Percentiles rank a stretch among this genome's conserved stretches.
These are phyloP conservation scores for Darevskia mixta DNA, from an alignment of 2,797 vertebrate species.

Conservation along the genomic window DNA sequence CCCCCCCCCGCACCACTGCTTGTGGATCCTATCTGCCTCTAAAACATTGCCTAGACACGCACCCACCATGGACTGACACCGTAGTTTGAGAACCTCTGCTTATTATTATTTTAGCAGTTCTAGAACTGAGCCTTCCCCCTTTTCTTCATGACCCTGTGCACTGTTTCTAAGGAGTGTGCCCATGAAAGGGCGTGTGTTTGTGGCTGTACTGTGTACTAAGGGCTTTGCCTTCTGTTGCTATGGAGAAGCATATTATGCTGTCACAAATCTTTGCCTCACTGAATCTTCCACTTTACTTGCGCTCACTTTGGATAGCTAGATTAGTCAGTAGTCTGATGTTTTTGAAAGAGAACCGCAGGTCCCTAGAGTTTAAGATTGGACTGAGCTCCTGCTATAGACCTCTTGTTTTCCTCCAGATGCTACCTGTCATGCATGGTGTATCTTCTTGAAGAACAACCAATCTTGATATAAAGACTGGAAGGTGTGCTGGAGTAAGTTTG, in stretches of 20 bases:
- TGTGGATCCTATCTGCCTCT: no score
- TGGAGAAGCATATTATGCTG: rapidly evolving
- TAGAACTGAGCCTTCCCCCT: background rate
- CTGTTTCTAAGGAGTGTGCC: background rate
- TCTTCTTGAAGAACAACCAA: background rate
- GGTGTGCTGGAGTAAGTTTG: background rate
- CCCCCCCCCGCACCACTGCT: no score
- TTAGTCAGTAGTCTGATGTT: background rate
- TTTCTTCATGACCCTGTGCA: background rate
- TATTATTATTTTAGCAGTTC: background rate
- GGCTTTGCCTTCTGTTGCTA: background rate
- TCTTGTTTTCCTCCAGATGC: background rate
- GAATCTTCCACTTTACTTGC: background rate
- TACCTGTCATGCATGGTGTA: background rate
- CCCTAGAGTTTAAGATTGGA: background rate
- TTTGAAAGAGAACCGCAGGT: background rate
- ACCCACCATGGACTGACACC: background rate
- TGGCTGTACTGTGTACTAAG: background rate
- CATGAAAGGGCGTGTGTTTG: background rate
- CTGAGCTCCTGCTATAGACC: background rate
- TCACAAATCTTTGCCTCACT: no score
- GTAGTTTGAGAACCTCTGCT: background rate
- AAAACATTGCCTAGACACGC: no score
- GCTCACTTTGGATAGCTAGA: background rate
- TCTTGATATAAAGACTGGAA: background rate